Conservation (phyloP, 2,888 invertebrate species). For the Drosophila lacicola region DNA sequence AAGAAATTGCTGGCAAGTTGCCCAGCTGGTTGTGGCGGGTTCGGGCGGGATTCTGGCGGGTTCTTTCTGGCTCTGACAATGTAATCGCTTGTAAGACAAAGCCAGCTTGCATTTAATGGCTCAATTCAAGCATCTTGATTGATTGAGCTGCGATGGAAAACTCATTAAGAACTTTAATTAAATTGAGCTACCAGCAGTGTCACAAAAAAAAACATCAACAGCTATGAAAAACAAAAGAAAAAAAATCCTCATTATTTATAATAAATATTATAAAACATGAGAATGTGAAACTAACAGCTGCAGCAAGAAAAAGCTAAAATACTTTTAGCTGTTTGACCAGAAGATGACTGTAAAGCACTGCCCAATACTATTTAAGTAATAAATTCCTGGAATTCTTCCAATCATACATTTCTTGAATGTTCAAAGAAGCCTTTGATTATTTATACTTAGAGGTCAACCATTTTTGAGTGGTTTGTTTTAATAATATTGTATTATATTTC, state of each 20-base stretch:
- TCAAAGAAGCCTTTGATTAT: too few relatives aligned
- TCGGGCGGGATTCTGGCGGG: conserved; percentile 2
- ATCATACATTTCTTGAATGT: too few relatives aligned
- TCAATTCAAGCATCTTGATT: conserved; percentile 67
- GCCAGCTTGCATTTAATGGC: conserved; percentile 65
- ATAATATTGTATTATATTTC: too few relatives aligned
- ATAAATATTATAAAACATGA: conserved; percentile 24
- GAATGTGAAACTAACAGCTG: conserved; percentile 12
- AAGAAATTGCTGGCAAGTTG: conserved; percentile 61
- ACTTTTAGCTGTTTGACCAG: not conserved
- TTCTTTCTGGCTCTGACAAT: conserved; percentile 43
- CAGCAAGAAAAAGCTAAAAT: conserved; percentile 5
- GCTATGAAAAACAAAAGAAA: conserved; percentile 16
- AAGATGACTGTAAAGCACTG: not conserved
- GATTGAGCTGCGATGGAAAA: conserved; percentile 73
- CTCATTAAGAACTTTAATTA: conserved; percentile 81
- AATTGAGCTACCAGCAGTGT: conserved; percentile 54
- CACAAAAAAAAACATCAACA: conserved; percentile 6
- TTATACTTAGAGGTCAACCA: too few relatives aligned
- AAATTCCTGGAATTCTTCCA: too few relatives aligned
- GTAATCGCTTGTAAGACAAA: conserved; percentile 68
- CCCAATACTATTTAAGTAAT: too few relatives aligned
- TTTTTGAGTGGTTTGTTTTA: too few relatives aligned
- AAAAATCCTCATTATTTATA: conserved; percentile 74
- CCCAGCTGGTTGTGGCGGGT: conserved; percentile 35